Percentiles rank a stretch among this genome's conserved stretches.
These are phyloP conservation scores for Andrena bucephala DNA, from an alignment of 2,888 invertebrate genomes.

Conservation along the genomic window DNA sequence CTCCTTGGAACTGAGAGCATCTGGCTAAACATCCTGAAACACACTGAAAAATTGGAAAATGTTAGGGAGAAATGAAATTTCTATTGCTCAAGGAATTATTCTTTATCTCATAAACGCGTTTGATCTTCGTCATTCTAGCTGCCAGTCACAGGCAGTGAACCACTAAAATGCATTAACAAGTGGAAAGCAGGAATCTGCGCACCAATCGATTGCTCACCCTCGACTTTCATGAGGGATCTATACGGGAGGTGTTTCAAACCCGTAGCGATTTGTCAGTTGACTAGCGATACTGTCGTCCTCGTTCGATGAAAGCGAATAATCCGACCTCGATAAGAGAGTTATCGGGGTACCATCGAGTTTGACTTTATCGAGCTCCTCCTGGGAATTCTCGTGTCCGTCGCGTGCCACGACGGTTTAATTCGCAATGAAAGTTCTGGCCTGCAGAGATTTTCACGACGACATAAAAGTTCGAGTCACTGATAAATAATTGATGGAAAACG, in stretches of 20 bases:
- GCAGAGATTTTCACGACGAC: conserved; percentile 34
- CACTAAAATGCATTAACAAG: not conserved
- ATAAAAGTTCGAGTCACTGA: conserved; percentile 15
- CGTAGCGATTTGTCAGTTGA: conserved; percentile 56
- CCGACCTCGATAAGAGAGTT: conserved; percentile 76
- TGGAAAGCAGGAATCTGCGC: not conserved
- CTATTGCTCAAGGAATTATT: not conserved
- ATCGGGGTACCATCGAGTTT: conserved; percentile 73
- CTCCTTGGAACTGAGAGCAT: not conserved
- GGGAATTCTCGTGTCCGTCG: conserved; percentile 48
- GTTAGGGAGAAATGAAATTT: not conserved
- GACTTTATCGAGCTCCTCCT: conserved; percentile 65
- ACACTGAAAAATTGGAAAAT: not conserved
- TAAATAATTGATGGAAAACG: conserved; percentile 29
- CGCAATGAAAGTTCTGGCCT: conserved; percentile 40
- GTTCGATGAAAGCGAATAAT: conserved; percentile 73
- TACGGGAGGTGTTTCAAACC: conserved; percentile 24
- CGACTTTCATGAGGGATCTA: conserved; percentile 38
- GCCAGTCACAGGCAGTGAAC: not conserved
- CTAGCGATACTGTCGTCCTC: conserved; percentile 54
- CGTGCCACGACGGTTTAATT: conserved; percentile 55
- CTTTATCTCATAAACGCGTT: not conserved
- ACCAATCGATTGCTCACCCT: conserved; percentile 10
- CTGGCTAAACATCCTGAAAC: not conserved
- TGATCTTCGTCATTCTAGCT: not conserved